phyloP scores from a whole-genome alignment of 1,140 invertebrate genomes.

The Magallana ariakensis region DNA sequence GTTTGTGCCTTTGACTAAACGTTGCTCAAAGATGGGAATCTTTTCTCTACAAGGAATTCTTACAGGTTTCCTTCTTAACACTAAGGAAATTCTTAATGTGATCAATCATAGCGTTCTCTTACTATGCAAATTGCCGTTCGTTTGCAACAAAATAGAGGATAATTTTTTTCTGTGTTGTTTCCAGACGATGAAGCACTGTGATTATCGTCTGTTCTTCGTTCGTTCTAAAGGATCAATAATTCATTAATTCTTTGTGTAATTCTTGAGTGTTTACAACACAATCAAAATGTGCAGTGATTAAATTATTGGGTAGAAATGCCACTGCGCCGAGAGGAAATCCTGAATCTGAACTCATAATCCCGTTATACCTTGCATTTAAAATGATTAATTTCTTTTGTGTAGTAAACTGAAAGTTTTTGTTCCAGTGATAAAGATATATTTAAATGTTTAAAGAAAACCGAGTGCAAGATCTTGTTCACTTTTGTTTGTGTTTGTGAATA shows the following conservation, averaged over 20 bases:
- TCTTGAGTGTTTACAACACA: slow-evolving; percentile 18
- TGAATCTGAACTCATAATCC: slow-evolving; percentile 18
- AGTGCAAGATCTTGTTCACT: slow-evolving; percentile 25
- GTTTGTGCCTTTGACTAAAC: background rate
- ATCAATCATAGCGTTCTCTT: background rate
- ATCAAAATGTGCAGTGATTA: slow-evolving; percentile 24
- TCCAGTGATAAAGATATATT: slow-evolving; percentile 31
- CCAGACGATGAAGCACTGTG: background rate
- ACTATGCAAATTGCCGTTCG: slow-evolving; percentile 14
- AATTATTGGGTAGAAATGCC: background rate
- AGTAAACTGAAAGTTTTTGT: slow-evolving; percentile 31
- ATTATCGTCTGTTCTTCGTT: background rate
- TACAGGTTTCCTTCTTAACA: background rate
- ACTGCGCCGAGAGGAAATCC: background rate
- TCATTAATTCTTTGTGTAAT: slow-evolving; percentile 12
- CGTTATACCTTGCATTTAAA: slow-evolving; percentile 29
- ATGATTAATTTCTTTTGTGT: slow-evolving; percentile 35
- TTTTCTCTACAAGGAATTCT: background rate
- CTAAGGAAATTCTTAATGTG: background rate
- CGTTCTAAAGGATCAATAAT: background rate
- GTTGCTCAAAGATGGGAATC: background rate
- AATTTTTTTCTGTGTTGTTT: background rate
- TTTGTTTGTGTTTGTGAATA: slow-evolving; percentile 29
- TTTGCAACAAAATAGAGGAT: background rate
- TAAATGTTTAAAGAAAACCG: background rate